Conservation (phyloP, 2,888 invertebrate species). For the Caenorhabditis sp. region DNA sequence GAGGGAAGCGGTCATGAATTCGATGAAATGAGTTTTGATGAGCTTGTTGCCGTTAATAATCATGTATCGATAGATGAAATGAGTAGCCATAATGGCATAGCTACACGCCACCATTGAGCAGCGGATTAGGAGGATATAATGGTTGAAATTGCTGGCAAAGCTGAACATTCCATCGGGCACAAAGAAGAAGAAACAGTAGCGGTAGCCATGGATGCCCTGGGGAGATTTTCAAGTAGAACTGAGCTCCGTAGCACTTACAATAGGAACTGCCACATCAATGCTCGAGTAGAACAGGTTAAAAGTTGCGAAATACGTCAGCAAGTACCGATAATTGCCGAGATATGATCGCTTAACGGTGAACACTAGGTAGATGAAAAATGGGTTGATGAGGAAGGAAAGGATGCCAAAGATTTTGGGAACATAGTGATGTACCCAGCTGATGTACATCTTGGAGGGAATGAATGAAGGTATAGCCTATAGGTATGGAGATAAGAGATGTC, state of each 20-base stretch:
- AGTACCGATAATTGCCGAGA: background rate
- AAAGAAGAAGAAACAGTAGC: slow-evolving; percentile 28
- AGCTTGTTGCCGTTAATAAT: background rate
- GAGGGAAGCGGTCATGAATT: background rate
- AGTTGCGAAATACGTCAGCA: background rate
- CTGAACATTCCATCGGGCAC: slow-evolving; percentile 22
- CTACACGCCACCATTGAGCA: slow-evolving; percentile 23
- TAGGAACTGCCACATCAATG: background rate
- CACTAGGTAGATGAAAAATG: background rate
- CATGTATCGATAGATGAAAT: slow-evolving; percentile 34
- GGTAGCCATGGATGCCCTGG: slow-evolving; percentile 25
- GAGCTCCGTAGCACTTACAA: no score
- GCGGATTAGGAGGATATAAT: background rate
- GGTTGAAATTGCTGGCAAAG: background rate
- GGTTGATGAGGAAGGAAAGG: background rate
- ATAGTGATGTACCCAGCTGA: background rate
- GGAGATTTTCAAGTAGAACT: no score
- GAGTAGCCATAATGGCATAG: slow-evolving; percentile 29
- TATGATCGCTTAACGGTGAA: background rate
- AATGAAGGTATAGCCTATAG: no score
- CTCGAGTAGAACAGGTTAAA: background rate
- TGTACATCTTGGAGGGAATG: slow-evolving; percentile 7
- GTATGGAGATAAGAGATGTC: no score
- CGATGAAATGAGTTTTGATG: background rate
- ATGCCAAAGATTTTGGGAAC: background rate